These are phyloP conservation scores for Chorisops tibialis DNA, from an alignment of 2,888 invertebrate species.

Conservation along the genomic window DNA sequence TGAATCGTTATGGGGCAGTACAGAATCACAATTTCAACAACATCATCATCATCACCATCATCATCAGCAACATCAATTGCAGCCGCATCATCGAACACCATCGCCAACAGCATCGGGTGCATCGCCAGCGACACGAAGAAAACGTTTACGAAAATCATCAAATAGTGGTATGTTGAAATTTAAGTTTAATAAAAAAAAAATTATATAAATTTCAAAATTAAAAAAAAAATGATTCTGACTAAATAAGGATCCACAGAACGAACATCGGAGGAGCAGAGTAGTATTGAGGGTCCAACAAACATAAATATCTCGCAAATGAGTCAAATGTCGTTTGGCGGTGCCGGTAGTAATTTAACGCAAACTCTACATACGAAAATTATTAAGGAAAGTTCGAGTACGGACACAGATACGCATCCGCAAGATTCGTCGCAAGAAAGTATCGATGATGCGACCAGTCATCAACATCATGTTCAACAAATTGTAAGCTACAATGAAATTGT, in stretches of 20 bases:
- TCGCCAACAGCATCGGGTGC: constrained; percentile 59
- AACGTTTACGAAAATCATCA: constrained; percentile 63
- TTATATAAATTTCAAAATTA: neutral
- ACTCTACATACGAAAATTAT: constrained; percentile 49
- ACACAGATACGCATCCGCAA: constrained; percentile 55
- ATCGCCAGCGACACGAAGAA: constrained; percentile 62
- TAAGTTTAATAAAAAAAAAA: no score
- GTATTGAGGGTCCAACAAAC: constrained; percentile 47
- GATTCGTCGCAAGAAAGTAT: constrained; percentile 57
- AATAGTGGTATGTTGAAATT: constrained; percentile 55
- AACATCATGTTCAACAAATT: constrained; percentile 54
- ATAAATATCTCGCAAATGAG: constrained; percentile 54
- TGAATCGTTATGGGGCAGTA: constrained; percentile 57
- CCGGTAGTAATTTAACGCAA: constrained; percentile 48
- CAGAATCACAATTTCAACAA: constrained; percentile 57
- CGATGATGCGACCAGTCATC: constrained; percentile 50
- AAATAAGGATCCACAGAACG: constrained; percentile 55
- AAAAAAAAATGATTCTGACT: neutral
- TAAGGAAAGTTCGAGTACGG: constrained; percentile 52
- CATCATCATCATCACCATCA: constrained; percentile 60
- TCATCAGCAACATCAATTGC: constrained; percentile 59
- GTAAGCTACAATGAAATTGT: constrained; percentile 29
- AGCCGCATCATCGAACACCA: constrained; percentile 58
- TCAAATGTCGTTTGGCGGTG: constrained; percentile 53
- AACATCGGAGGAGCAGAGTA: constrained; percentile 53